Conservation (phyloP, 2,113 vertebrate species). For the Phrynosoma blainvillii region DNA sequence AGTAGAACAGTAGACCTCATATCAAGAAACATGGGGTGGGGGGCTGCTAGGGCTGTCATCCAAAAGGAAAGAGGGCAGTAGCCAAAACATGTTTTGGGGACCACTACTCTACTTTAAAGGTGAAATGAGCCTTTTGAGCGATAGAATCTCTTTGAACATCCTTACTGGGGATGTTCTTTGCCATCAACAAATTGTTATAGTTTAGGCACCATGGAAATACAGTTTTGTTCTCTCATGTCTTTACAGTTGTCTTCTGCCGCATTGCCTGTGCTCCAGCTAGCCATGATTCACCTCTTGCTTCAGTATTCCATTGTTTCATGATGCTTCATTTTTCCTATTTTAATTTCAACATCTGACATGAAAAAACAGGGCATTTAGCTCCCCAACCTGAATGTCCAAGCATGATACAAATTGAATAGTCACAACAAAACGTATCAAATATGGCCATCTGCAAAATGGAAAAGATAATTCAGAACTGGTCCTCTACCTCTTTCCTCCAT, state of each 20-base stretch:
- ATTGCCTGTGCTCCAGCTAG: neutral
- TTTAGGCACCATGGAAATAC: neutral
- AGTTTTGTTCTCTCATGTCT: neutral
- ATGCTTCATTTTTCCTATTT: neutral
- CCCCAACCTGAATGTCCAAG: neutral
- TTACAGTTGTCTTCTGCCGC: neutral
- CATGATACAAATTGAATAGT: neutral
- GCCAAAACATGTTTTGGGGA: too few relatives aligned
- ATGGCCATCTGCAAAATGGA: neutral
- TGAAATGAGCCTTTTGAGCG: too few relatives aligned
- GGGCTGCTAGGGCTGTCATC: too few relatives aligned
- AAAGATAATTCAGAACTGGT: neutral
- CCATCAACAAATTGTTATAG: neutral
- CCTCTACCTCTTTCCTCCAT: neutral
- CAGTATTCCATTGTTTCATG: neutral
- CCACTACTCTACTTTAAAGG: too few relatives aligned
- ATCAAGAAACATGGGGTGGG: too few relatives aligned
- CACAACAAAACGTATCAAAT: neutral
- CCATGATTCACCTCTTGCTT: neutral
- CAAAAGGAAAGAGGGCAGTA: too few relatives aligned
- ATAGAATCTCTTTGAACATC: neutral
- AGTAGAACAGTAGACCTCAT: too few relatives aligned
- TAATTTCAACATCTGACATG: neutral
- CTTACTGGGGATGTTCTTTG: neutral
- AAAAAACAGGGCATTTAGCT: neutral